Evolutionary conservation across 2,797 vertebrate species (phyloP).

Genomic region (Ciconia nigra): DNA sequence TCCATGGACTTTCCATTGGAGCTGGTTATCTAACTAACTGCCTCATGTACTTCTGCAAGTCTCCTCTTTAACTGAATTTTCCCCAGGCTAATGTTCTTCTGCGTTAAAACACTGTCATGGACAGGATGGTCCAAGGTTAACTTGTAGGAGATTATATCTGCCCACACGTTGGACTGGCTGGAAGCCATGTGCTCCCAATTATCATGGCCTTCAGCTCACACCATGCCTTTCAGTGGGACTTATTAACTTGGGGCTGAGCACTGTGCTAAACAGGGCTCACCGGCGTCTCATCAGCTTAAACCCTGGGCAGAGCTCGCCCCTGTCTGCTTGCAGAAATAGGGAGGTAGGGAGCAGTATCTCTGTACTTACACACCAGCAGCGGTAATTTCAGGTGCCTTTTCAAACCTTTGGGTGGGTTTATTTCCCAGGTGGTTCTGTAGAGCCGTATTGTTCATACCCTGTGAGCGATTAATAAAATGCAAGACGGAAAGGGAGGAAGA

Average conservation of each 20-base stretch:
- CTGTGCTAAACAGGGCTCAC: background rate
- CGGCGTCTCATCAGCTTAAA: accelerated
- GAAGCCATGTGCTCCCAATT: background rate
- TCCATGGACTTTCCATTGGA: background rate
- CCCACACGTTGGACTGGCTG: background rate
- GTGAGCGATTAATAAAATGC: background rate
- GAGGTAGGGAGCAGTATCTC: background rate
- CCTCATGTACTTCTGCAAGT: background rate
- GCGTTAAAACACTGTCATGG: background rate
- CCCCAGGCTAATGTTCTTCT: background rate
- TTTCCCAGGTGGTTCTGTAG: background rate
- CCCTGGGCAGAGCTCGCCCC: background rate
- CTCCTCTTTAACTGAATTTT: background rate
- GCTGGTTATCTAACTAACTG: background rate
- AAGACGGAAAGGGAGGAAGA: background rate
- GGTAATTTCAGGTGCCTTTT: background rate
- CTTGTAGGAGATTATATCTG: background rate
- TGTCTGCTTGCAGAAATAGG: background rate
- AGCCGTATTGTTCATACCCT: background rate
- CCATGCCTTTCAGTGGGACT: background rate
- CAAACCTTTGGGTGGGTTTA: background rate
- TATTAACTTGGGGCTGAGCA: background rate
- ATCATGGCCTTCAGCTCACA: background rate
- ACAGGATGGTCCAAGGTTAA: background rate
- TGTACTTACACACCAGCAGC: accelerated